These are phyloP conservation scores for Allophyes oxyacanthae DNA, from an alignment of 2,888 invertebrate species.

Conservation along the genomic window DNA sequence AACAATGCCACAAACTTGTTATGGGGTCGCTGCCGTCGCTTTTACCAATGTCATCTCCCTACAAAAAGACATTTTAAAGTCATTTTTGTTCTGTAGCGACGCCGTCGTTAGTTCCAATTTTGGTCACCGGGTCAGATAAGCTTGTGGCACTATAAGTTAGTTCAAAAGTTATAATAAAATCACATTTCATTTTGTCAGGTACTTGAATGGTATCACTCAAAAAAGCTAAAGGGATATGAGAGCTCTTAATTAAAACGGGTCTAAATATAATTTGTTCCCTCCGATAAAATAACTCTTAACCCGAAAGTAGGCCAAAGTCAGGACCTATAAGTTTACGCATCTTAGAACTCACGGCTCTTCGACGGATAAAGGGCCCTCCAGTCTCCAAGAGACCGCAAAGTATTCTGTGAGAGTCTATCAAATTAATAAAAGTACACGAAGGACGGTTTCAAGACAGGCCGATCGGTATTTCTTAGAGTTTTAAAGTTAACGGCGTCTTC, in stretches of 20 bases:
- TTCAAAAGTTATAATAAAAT: too few species aligned
- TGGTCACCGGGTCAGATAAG: too few species aligned
- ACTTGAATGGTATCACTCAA: not conserved
- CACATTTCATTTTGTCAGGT: not conserved
- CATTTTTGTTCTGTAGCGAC: too few species aligned
- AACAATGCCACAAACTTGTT: too few species aligned
- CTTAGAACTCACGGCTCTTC: conserved; percentile 29
- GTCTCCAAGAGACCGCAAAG: conserved; percentile 35
- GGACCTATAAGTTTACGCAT: conserved; percentile 41
- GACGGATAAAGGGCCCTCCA: conserved; percentile 29
- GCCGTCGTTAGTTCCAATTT: too few species aligned
- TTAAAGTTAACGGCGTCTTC: conserved; percentile 18
- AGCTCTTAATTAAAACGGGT: too few species aligned
- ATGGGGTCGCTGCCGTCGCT: too few species aligned
- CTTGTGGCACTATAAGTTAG: too few species aligned
- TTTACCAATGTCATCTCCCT: too few species aligned
- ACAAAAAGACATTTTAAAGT: too few species aligned
- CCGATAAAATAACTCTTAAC: conserved; percentile 13
- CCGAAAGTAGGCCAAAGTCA: conserved; percentile 20
- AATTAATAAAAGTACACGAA: conserved; percentile 50
- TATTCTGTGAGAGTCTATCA: conserved; percentile 49
- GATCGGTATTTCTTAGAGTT: conserved; percentile 6
- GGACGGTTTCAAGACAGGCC: not conserved
- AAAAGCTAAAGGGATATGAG: too few species aligned
- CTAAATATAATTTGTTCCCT: not conserved